Evolutionary conservation across 2,888 invertebrate species (phyloP).

Genomic region (Anoncus sp.): DNA sequence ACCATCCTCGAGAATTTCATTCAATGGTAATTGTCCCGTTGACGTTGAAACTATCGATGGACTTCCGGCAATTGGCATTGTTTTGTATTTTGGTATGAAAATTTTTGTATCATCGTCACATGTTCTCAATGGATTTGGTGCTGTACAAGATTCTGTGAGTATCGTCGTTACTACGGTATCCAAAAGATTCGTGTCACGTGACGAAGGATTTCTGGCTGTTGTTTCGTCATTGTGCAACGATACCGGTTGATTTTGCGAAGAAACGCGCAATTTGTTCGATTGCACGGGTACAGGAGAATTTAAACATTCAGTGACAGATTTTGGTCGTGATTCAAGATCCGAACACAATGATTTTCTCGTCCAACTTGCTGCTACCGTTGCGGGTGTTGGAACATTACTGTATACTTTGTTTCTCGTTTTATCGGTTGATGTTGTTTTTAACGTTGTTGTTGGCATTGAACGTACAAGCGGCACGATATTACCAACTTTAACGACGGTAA

Average conservation of each 20-base stretch:
- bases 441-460: slow-evolving; percentile 46
- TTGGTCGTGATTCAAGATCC: slow-evolving; percentile 74
- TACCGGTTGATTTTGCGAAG: slow-evolving; percentile 73
- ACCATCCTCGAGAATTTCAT: slow-evolving; percentile 89
- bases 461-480: slow-evolving; percentile 17
- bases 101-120: slow-evolving; percentile 75
- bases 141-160: slow-evolving; percentile 85
- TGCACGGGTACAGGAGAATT: slow-evolving; percentile 73
- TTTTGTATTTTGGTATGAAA: slow-evolving; percentile 84
- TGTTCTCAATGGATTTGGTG: slow-evolving; percentile 84
- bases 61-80: slow-evolving; percentile 85
- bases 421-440: slow-evolving; percentile 56
- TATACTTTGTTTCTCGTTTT: slow-evolving; percentile 60
- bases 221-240: slow-evolving; percentile 69
- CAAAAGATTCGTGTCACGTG: slow-evolving; percentile 22
- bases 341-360: slow-evolving; percentile 63
- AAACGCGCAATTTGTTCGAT: slow-evolving; percentile 80
- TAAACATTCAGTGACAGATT: slow-evolving; percentile 78
- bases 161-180: slow-evolving; percentile 80
- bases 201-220: background rate
- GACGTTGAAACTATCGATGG: slow-evolving; percentile 77
- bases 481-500: slow-evolving; percentile 63
- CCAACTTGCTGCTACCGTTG: too few species aligned
- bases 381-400: slow-evolving; percentile 23
- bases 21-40: slow-evolving; percentile 83